Evolutionary conservation across 2,888 invertebrate genomes (phyloP).

Genomic region (Parasteatoda lunata): DNA sequence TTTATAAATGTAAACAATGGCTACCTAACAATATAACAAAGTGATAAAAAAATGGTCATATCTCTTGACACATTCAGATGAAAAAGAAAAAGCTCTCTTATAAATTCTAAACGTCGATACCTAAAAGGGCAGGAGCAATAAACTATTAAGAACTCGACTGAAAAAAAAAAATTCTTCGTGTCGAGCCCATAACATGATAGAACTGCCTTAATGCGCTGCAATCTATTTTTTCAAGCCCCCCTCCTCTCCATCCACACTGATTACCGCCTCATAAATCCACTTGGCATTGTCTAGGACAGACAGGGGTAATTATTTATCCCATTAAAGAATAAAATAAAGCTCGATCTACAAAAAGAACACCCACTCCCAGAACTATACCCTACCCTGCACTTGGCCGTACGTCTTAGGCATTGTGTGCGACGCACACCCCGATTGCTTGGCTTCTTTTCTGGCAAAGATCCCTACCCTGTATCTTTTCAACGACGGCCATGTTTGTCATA

Average conservation of each 20-base stretch:
- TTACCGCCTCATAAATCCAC: conserved; percentile 41
- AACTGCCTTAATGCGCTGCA: neutral
- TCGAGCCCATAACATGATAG: conserved; percentile 30
- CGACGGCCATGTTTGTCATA: conserved; percentile 22
- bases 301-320: conserved; percentile 60
- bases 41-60: conserved; percentile 8
- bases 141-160: conserved; percentile 13
- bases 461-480: conserved; percentile 1
- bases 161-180: neutral
- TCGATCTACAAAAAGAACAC: neutral
- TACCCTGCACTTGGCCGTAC: conserved; percentile 5
- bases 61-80: conserved; percentile 26
- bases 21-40: conserved; percentile 13
- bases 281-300: conserved; percentile 40
- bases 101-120: conserved; percentile 31
- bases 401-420: conserved; percentile 10
- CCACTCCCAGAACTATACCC: conserved; percentile 1
- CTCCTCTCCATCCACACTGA: conserved; percentile 15
- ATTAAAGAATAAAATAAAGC: conserved; percentile 28
- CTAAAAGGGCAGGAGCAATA: conserved; percentile 25
- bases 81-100: conserved; percentile 17
- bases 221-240: neutral
- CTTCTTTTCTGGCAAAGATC: neutral
- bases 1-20: conserved; percentile 63
- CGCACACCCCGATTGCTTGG: neutral